Evolutionary conservation across 2,797 vertebrate species (phyloP).

Genomic region (Pelochelys cantorii): DNA sequence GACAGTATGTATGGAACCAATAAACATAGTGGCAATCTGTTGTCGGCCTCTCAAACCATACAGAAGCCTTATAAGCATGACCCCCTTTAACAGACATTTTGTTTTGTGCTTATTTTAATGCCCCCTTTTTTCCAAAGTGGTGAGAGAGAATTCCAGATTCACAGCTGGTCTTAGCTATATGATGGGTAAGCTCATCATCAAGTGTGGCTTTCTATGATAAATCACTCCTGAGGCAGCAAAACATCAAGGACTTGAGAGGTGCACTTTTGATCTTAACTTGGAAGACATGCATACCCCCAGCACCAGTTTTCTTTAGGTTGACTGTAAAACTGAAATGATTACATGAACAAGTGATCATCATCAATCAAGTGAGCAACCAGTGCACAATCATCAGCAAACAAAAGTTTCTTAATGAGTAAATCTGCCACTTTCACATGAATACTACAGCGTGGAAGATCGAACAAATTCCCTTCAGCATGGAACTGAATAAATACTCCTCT

Average conservation of each 20-base stretch:
- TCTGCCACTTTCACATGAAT: background rate
- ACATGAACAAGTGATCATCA: background rate
- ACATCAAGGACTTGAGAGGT: background rate
- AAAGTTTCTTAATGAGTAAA: background rate
- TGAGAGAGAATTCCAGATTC: background rate
- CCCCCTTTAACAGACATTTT: background rate
- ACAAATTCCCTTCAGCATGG: background rate
- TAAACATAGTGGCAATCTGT: background rate
- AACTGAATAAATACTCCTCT: background rate
- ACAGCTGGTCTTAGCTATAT: background rate
- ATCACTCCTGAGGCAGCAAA: background rate
- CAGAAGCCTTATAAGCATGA: background rate
- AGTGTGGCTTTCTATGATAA: background rate
- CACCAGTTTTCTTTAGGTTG: background rate
- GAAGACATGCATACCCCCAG: background rate
- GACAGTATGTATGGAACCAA: background rate
- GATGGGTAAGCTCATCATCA: background rate
- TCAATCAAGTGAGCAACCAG: background rate
- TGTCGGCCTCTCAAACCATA: background rate
- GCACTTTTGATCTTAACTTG: too few species aligned
- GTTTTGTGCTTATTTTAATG: background rate
- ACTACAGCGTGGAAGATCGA: background rate
- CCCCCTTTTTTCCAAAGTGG: background rate
- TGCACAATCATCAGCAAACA: background rate
- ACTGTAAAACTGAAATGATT: background rate